A percentile compares a stretch with the other conserved stretches of the same genome.
phyloP scores from a whole-genome alignment of 2,888 invertebrate species.

The Acleris sparsana region DNA sequence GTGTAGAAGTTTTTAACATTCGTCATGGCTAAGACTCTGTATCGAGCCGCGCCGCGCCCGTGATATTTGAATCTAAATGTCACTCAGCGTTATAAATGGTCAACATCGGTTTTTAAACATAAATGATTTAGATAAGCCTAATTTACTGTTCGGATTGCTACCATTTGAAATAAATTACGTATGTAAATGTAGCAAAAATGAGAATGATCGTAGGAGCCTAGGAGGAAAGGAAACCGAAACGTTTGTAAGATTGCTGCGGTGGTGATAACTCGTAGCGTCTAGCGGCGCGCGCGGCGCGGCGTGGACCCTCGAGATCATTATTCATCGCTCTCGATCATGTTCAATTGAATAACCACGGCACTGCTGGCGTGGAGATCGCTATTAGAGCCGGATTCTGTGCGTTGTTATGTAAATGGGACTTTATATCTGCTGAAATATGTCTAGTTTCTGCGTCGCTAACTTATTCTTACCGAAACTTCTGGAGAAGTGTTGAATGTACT shows the following conservation, averaged over 20 bases:
- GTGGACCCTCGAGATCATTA: slow-evolving; percentile 61
- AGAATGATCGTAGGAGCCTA: neutral
- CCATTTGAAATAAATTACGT: neutral
- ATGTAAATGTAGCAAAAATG: neutral
- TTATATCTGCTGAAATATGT: slow-evolving; percentile 38
- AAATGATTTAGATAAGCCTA: slow-evolving; percentile 5
- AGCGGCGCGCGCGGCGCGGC: slow-evolving; percentile 10
- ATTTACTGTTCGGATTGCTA: slow-evolving; percentile 4
- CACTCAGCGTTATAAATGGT: slow-evolving; percentile 13
- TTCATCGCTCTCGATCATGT: slow-evolving; percentile 69
- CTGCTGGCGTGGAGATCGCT: slow-evolving; percentile 58
- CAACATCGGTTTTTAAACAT: neutral
- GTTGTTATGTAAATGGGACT: slow-evolving; percentile 70
- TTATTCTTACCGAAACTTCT: slow-evolving; percentile 16
- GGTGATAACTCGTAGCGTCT: neutral
- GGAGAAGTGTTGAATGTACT: too few species aligned
- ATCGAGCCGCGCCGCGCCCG: slow-evolving; percentile 12
- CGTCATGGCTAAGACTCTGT: slow-evolving; percentile 1
- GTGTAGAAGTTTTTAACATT: neutral
- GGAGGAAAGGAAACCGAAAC: neutral
- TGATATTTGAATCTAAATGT: slow-evolving; percentile 14
- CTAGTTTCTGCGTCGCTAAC: slow-evolving; percentile 21
- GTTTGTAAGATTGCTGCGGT: neutral
- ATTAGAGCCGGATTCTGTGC: slow-evolving; percentile 55
- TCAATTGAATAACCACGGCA: slow-evolving; percentile 77